A percentile compares a stretch with the other conserved stretches of the same genome.
phyloP scores from a whole-genome alignment of 2,113 vertebrate species.

The Diadophis punctatus region DNA sequence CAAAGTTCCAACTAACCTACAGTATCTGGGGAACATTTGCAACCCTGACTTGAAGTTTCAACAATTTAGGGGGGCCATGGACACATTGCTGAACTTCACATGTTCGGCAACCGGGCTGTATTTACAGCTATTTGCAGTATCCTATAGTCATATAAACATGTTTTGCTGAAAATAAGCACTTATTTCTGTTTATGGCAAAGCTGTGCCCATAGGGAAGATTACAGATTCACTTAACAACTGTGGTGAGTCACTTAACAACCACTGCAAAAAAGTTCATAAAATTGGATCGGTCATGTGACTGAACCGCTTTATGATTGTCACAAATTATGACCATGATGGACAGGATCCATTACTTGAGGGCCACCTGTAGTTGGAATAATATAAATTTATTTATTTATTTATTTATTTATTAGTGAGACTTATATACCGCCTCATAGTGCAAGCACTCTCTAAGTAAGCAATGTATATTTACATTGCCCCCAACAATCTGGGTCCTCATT shows the following conservation, averaged over 20 bases:
- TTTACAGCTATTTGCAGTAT: not conserved
- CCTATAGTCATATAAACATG: not conserved
- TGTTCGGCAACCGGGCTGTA: not conserved
- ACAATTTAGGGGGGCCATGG: no score
- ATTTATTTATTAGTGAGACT: no score
- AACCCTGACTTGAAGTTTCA: no score
- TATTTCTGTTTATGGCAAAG: not conserved
- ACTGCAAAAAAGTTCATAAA: not conserved
- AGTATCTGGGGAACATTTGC: not conserved
- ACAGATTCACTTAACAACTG: not conserved
- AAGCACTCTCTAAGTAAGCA: no score
- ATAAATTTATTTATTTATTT: no score
- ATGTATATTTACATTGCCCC: no score
- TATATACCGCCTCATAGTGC: no score
- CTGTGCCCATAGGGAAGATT: not conserved
- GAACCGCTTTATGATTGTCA: not conserved
- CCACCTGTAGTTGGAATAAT: not conserved
- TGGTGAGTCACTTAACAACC: not conserved
- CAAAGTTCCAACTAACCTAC: not conserved
- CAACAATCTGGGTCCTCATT: no score
- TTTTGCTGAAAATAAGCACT: not conserved
- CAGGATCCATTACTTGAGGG: not conserved
- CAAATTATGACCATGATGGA: not conserved
- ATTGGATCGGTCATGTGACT: not conserved
- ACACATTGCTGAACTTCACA: not conserved